phyloP scores from a whole-genome alignment of 2,797 vertebrate species.

The Sphaeramia orbicularis region DNA sequence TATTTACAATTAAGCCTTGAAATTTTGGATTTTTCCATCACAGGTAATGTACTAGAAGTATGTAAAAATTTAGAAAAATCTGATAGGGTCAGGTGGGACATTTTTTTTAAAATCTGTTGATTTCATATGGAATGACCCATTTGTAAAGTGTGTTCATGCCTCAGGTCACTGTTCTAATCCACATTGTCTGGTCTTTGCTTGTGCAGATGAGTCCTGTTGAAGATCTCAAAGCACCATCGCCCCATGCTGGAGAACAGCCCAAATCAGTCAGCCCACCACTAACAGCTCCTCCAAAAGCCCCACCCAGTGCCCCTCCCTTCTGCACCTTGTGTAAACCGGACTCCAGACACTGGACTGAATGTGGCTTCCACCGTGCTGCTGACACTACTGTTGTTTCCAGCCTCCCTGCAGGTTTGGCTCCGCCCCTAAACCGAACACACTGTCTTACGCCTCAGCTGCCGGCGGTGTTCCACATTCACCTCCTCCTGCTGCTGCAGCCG shows the following conservation, averaged over 20 bases:
- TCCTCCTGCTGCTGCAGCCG: neutral
- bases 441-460: neutral
- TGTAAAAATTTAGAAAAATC: too few relatives aligned
- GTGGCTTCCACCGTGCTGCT: fast-evolving
- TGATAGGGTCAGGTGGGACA: too few relatives aligned
- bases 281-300: neutral
- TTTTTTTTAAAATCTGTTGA: too few relatives aligned
- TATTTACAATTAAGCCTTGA: too few relatives aligned
- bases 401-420: neutral
- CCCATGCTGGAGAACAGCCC: conserved; percentile 40
- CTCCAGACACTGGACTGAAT: neutral
- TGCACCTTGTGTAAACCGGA: neutral
- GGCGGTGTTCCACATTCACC: neutral
- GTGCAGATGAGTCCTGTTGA: conserved; percentile 59
- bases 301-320: neutral
- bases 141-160: too few relatives aligned
- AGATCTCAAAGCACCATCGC: conserved; percentile 25
- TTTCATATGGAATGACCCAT: too few relatives aligned
- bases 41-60: too few relatives aligned
- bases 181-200: neutral
- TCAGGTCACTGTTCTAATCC: too few relatives aligned
- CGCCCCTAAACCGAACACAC: conserved; percentile 10
- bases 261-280: conserved; percentile 36
- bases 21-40: too few relatives aligned
- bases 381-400: too few relatives aligned